Conservation (phyloP, 2,888 invertebrate species). For the Smittia aterrima region DNA sequence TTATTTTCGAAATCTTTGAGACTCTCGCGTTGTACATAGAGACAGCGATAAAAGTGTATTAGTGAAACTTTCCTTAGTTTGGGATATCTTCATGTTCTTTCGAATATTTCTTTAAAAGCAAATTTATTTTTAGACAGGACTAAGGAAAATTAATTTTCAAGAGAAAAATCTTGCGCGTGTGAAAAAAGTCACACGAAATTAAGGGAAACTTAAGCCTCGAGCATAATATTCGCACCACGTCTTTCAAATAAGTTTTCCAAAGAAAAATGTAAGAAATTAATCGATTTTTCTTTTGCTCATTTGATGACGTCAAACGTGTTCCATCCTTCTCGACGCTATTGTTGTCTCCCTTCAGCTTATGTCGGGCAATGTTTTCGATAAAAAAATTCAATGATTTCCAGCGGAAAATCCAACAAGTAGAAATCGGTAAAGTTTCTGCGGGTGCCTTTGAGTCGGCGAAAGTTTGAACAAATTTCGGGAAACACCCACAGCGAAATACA, state of each 20-base stretch:
- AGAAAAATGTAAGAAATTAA: neutral
- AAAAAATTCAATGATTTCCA: neutral
- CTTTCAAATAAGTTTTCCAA: neutral
- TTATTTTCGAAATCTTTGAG: neutral
- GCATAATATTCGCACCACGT: neutral
- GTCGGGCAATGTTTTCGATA: neutral
- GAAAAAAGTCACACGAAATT: neutral
- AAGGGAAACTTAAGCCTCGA: neutral
- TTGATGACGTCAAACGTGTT: constrained; percentile 16
- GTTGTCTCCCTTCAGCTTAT: neutral
- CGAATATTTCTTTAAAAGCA: neutral
- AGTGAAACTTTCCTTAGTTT: neutral
- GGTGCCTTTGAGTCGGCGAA: neutral
- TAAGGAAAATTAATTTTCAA: neutral
- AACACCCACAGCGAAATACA: neutral
- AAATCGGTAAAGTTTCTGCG: neutral
- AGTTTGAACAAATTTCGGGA: neutral
- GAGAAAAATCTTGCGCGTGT: neutral
- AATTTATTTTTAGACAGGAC: neutral
- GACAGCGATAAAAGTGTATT: neutral
- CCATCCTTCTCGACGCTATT: neutral
- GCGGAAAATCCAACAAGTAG: constrained; percentile 11
- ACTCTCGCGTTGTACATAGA: neutral
- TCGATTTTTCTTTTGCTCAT: neutral
- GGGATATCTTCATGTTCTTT: neutral